Base-by-base conservation (phyloP, 2,888 invertebrate genomes). In the Altica lythri region DNA sequence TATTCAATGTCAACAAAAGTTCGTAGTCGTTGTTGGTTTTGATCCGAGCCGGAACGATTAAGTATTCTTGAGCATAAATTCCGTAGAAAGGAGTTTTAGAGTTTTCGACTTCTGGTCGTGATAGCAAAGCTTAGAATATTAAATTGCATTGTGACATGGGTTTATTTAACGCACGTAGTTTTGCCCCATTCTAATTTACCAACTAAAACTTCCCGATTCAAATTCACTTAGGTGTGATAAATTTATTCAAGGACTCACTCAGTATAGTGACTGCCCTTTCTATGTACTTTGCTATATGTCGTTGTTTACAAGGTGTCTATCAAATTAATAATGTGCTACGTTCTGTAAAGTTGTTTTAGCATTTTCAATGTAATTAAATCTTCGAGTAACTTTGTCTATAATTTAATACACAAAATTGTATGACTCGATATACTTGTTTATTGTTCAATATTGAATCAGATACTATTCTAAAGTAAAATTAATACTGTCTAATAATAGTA, bases 61-160 rank as follows among this genome's bases (percentile, higher is more conserved):
- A 13, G 42, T 27, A 42, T 42, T 27, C 42, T 42, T 25, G 13
- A 25, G 14, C 42, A 42, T 42, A 42, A 42, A 42, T 42, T 27
- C 17, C 25, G 14, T 5, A 19, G 22, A 42, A 14, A 14, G 14
- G 22, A 27, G 13, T 42, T 42, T 42, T 13, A 13, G 22, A 42
- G 42, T 42, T 42, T 42, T 42, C 42, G 22, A 42, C 42, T 42
- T 42, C 42, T 42, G 42, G 19, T 42, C 22, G 42, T 42, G 42
- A 42, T 42, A 14, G 42, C 27, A 42, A 27, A 42, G 42, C 42
- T 42, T 42, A 22, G 16, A 53, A 53, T 29, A 48, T 46, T 35
- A 46, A 46, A 37, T 35, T 22, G 35, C 25, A 35, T 12, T 29
- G 47, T 48, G 47, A 48, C 46, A 35, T 34, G 46, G 9, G 37